Base-by-base conservation (phyloP, 1,140 invertebrate species). In the Oreohelix idahoensis region DNA sequence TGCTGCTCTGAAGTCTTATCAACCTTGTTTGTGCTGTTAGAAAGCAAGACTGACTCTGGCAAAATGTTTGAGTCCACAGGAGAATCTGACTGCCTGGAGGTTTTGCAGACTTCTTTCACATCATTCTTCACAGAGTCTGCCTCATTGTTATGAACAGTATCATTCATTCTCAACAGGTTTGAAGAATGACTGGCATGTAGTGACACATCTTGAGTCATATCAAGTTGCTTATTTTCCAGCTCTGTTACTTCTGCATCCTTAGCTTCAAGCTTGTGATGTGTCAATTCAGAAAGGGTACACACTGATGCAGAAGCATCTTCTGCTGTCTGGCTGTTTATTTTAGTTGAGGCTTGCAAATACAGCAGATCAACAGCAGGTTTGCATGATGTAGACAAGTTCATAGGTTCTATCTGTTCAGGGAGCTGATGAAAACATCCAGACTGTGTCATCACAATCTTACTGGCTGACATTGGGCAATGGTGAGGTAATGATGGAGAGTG, bases 381-480 rank as follows among this genome's bases (percentile, higher is more conserved):
- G 39, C 58, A 69, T 42, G 78, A 79, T 42, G 39, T 79, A 10
- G 79, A 81, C n/a, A 81, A 51, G 70, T 81, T 81, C 66, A 81
- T 81, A 17, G 79, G 79, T 32, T 81, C 79, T 51, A 73, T 42
- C 35, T 81, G 79, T 29, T 81, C 79, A 29, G 78, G 78, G 26
- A 78, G 76, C 15, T 78, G 78, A 26, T 69, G 58, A 39, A 79
- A 39, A 32, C n/a, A 38, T 15, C 8, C 23, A 20, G 36, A 75
- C 5, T 29, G 73, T 75, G 73, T 13, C 17, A n/a, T 17, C 1
- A n/a, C 17, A 66, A 66, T 10, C 26, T 70, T 69, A 32, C 23
- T 70, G 69, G 63, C 42, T 29, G 66, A 66, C 17, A 66, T 1
- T 13, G 11, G n/a, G n/a, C 32, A 5, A 66, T 10, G 63, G 63